Conservation (phyloP, 35 echinoderm and acorn worm genomes). For the Ptychodera flava region DNA sequence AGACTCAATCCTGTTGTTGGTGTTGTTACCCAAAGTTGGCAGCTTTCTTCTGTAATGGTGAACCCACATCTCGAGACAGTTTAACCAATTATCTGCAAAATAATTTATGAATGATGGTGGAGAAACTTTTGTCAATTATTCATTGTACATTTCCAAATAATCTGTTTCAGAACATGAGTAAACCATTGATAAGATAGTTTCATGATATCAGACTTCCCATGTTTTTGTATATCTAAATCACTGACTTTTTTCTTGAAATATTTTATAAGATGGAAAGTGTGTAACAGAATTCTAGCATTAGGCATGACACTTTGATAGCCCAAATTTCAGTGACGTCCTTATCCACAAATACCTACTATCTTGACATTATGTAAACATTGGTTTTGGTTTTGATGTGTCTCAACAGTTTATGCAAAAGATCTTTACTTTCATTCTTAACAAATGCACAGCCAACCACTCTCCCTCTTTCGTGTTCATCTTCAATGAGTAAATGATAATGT, state of each 20-base stretch:
- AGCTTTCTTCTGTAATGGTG: background rate
- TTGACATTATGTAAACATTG: background rate
- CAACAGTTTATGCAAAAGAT: background rate
- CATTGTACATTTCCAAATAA: background rate
- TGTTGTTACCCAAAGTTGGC: background rate
- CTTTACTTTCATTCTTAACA: background rate
- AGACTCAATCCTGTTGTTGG: background rate
- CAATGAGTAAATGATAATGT: background rate
- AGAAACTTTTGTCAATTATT: background rate
- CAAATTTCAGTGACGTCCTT: background rate
- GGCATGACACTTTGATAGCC: background rate
- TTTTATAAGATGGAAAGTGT: background rate
- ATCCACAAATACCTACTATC: background rate
- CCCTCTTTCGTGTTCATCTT: background rate
- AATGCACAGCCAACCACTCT: background rate
- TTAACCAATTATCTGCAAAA: background rate
- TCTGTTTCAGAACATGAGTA: background rate
- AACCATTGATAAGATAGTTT: background rate
- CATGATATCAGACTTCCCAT: background rate
- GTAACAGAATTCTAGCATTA: background rate
- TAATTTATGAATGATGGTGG: background rate
- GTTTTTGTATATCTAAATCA: background rate
- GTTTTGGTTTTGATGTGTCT: background rate
- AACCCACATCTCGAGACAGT: background rate
- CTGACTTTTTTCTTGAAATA: background rate